phyloP scores from a whole-genome alignment of 2,888 invertebrate genomes.

The Meganola albula region DNA sequence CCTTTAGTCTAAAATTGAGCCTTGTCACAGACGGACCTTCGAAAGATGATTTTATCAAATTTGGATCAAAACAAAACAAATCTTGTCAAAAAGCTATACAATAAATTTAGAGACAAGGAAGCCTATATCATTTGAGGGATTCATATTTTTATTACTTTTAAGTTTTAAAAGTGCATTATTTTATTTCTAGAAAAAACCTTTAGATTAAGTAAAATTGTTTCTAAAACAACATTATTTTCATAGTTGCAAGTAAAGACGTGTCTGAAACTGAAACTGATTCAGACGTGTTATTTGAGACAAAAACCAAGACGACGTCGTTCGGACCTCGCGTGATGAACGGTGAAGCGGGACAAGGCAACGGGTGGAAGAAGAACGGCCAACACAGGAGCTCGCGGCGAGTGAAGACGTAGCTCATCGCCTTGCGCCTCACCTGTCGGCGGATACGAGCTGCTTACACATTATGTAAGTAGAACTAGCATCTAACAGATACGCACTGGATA shows the following conservation, averaged over 20 bases:
- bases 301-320: conserved; percentile 75
- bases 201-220: too few species aligned
- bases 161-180: too few species aligned
- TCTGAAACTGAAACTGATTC: conserved; percentile 91
- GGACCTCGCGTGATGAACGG: conserved; percentile 56
- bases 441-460: conserved; percentile 22
- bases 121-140: too few species aligned
- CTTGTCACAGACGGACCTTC: too few species aligned
- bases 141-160: too few species aligned
- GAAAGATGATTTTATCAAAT: too few species aligned
- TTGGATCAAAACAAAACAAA: too few species aligned
- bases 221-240: conserved; percentile 23
- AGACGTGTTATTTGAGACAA: conserved; percentile 88
- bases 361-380: conserved; percentile 77
- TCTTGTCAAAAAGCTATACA: too few species aligned
- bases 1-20: too few species aligned
- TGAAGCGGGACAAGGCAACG: conserved; percentile 62
- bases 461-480: conserved; percentile 27
- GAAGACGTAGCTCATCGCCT: conserved; percentile 57
- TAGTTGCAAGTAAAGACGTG: conserved; percentile 80
- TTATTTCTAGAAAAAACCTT: too few species aligned
- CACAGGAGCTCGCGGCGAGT: conserved; percentile 59
- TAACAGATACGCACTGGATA: too few species aligned
- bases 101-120: too few species aligned
- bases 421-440: conserved; percentile 27